These are phyloP conservation scores for Gymnogyps californianus DNA, from an alignment of 2,113 vertebrate genomes.

Conservation along the genomic window DNA sequence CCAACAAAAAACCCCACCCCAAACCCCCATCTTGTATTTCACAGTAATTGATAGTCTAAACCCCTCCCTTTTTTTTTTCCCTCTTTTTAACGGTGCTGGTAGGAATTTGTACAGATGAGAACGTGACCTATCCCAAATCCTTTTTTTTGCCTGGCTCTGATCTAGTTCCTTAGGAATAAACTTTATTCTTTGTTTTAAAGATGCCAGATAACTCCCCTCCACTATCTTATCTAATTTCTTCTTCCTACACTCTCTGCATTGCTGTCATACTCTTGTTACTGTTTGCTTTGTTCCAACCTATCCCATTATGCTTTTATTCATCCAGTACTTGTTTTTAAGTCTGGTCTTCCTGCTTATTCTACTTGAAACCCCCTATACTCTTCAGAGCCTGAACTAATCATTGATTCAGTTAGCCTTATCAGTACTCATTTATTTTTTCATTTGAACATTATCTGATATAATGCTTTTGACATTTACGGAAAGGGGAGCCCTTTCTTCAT, in stretches of 20 bases:
- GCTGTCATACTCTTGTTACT: background rate
- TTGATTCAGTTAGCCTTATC: background rate
- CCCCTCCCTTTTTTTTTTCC: fast-evolving
- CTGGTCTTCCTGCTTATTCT: background rate
- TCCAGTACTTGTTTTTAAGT: background rate
- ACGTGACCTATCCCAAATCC: background rate
- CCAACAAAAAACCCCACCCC: background rate
- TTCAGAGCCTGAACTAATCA: background rate
- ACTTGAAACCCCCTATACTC: background rate
- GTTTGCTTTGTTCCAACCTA: background rate
- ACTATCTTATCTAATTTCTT: background rate
- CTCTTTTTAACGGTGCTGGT: background rate
- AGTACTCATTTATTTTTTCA: background rate
- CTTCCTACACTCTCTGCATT: background rate
- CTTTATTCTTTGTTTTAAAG: background rate
- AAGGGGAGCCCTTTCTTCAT: background rate
- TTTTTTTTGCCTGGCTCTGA: background rate
- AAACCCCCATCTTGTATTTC: background rate
- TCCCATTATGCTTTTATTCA: background rate
- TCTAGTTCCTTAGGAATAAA: background rate
- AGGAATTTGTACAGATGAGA: background rate
- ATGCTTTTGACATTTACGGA: background rate
- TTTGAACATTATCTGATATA: background rate
- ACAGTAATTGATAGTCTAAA: background rate
- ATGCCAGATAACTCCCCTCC: background rate